Base-by-base conservation (phyloP, 2,797 vertebrate species). In the Uromys caudimaculatus region DNA sequence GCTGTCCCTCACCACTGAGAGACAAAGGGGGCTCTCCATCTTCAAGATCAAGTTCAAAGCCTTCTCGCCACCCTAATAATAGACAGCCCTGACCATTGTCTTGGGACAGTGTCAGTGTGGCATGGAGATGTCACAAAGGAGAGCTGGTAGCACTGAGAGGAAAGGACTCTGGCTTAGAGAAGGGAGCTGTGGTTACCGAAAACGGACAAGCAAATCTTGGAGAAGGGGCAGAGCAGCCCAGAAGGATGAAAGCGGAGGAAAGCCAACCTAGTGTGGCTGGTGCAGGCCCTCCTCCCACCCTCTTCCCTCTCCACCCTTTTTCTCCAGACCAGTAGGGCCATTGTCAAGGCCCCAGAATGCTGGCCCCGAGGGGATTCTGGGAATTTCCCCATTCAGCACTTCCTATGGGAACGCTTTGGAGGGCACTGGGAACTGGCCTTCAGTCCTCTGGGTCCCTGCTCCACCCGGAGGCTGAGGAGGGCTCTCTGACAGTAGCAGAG, bases 341-440 rank as follows among this genome's bases (percentile, higher is more conserved):
- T 98, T 98, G 98, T 98, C 97, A 93, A 0, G 47, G 97, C 97
- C 98, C 98, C 97, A 89, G 97, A 98, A 97, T 41, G 96, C 71
- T 1, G 75, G 90, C 89, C 95, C 98, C 98, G 76, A 95, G 98
- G 98, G 98, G 98, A 98, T 98, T 98, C 97, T 97, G 98, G 98
- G 98, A 98, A 98, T 97, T 98, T 98, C 98, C 98, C 96, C 96
- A 95, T 98, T 98, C 98, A 98, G 97, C 91, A 78, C 98, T 99
- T 98, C 98, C 98, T 98, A 96, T 99, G 98, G 98, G 98, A 99
- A 98, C 98, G 94, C 97, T 73, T 97, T 76, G 94, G 97, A 98
- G 98, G 98, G 97, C 13, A 91, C 96, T 98, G 93, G 89, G 97
- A 95, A 96, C 95, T 64, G 95, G 97, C 93, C 95, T 97, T 97